Evolutionary conservation across 30 jellyfish, hydroid and myxozoan species (phyloP).

Genomic region (Nemopilema nomurai): DNA sequence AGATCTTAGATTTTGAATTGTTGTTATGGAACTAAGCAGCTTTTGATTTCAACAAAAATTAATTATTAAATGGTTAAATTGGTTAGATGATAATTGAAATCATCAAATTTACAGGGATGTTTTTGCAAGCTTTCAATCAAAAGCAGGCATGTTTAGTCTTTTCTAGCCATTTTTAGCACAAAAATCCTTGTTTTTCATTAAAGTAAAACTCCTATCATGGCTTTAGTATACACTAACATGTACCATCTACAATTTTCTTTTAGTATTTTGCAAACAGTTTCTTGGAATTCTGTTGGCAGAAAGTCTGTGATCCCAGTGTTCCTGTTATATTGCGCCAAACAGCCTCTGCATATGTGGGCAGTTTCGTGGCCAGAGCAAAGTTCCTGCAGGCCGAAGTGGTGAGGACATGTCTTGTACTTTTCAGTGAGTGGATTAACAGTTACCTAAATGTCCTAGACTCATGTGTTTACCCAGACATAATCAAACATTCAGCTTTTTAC

Average conservation of each 20-base stretch:
- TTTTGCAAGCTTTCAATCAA: too few relatives aligned
- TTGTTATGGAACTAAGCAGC: too few relatives aligned
- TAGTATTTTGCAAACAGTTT: constrained; percentile 73
- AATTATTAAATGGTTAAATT: too few relatives aligned
- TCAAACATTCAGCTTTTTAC: constrained; percentile 75
- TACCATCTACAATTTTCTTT: constrained; percentile 13
- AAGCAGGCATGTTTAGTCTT: too few relatives aligned
- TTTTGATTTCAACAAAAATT: too few relatives aligned
- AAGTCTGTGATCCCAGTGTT: constrained; percentile 70
- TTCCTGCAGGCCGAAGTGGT: constrained; percentile 39
- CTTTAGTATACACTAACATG: neutral
- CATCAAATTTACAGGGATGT: too few relatives aligned
- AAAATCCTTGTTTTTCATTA: too few relatives aligned
- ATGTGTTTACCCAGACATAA: constrained; percentile 58
- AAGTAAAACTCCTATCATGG: neutral
- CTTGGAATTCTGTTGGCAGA: constrained; percentile 78
- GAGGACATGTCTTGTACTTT: constrained; percentile 18
- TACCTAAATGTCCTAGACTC: constrained; percentile 71
- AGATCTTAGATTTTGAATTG: too few relatives aligned
- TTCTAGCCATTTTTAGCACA: too few relatives aligned
- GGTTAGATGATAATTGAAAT: too few relatives aligned
- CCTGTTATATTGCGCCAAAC: constrained; percentile 72
- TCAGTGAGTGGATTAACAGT: constrained; percentile 76
- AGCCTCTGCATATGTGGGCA: constrained; percentile 74
- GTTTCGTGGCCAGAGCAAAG: constrained; percentile 82